Conservation (phyloP, 2,888 invertebrate genomes). For the Bhutanitis thaidina region DNA sequence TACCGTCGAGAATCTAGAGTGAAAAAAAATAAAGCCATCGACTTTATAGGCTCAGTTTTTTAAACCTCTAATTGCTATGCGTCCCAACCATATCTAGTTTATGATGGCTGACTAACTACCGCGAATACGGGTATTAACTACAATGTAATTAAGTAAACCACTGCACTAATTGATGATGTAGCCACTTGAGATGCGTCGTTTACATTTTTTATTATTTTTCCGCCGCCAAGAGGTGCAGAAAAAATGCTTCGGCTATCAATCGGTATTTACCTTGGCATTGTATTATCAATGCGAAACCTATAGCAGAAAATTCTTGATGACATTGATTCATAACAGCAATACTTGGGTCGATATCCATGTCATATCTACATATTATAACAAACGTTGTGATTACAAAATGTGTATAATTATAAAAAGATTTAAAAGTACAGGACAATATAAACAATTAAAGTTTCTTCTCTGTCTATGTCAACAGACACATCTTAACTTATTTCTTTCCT, state of each 20-base stretch:
- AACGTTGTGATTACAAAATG: too few species aligned
- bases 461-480: too few species aligned
- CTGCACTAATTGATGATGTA: conserved; percentile 55
- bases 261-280: conserved; percentile 12
- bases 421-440: too few species aligned
- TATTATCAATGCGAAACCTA: conserved; percentile 6
- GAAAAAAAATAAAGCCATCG: conserved; percentile 52
- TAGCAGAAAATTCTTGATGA: conserved; percentile 5
- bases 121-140: conserved; percentile 60
- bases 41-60: conserved; percentile 56
- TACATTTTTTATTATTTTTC: conserved; percentile 30
- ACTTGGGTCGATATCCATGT: not conserved
- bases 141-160: conserved; percentile 55
- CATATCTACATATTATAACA: not conserved
- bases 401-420: too few species aligned
- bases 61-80: conserved; percentile 41
- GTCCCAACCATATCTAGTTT: conserved; percentile 52
- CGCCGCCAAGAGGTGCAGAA: conserved; percentile 25
- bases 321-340: conserved; percentile 6
- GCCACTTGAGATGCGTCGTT: conserved; percentile 36
- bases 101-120: conserved; percentile 42
- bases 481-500: too few species aligned
- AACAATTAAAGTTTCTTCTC: too few species aligned
- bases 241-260: not conserved
- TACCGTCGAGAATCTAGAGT: conserved; percentile 36